Evolutionary conservation across 2,888 invertebrate genomes (phyloP).

Genomic region (Lampropteryx suffumata): DNA sequence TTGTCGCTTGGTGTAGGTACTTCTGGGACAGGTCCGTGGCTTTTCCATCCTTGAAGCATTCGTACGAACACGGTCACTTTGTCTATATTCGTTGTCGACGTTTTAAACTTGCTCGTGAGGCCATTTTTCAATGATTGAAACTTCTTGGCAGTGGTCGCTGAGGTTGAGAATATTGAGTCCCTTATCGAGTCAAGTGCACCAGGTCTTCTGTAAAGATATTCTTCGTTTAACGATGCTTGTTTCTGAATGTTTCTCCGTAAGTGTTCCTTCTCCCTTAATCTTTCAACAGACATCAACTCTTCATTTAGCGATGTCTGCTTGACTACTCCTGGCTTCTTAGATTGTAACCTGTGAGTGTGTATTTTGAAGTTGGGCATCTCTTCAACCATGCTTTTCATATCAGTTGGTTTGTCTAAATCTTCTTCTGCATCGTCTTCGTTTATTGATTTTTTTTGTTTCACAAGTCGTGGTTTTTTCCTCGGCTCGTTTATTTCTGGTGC

Average conservation of each 20-base stretch:
- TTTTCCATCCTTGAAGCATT: slow-evolving; percentile 92
- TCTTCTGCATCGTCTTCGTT: slow-evolving; percentile 88
- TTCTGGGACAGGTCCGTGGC: slow-evolving; percentile 77
- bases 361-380: slow-evolving; percentile 86
- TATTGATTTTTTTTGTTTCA: slow-evolving; percentile 93
- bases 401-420: slow-evolving; percentile 85
- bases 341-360: slow-evolving; percentile 68
- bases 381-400: slow-evolving; percentile 86
- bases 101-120: slow-evolving; percentile 92
- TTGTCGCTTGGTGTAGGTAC: slow-evolving; percentile 74
- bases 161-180: slow-evolving; percentile 88
- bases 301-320: slow-evolving; percentile 95
- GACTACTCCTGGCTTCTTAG: slow-evolving; percentile 84
- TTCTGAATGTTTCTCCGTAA: slow-evolving; percentile 93
- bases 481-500: slow-evolving; percentile 75
- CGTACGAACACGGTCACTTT: slow-evolving; percentile 92
- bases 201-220: slow-evolving; percentile 87
- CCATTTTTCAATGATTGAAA: slow-evolving; percentile 91
- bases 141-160: slow-evolving; percentile 87
- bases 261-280: slow-evolving; percentile 91
- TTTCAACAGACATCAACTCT: slow-evolving; percentile 93
- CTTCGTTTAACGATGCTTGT: slow-evolving; percentile 94
- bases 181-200: slow-evolving; percentile 87
- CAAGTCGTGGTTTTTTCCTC: slow-evolving; percentile 86
- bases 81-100: slow-evolving; percentile 91